Evolutionary conservation across 2,888 invertebrate species (phyloP).

Genomic region (Caenorhabditis angaria): DNA sequence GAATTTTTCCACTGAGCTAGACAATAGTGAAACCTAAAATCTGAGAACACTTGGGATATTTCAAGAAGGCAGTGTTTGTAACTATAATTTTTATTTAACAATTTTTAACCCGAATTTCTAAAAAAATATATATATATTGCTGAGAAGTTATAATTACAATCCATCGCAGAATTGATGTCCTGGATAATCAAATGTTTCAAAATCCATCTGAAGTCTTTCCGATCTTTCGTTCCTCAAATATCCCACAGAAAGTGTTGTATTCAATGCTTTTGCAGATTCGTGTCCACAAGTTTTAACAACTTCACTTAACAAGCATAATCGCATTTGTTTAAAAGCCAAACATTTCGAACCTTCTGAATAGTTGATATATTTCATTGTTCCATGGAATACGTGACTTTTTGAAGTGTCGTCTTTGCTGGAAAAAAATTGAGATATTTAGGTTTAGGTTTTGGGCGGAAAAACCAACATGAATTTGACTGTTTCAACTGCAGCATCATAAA

Average conservation of each 20-base stretch:
- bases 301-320: slow-evolving; percentile 42
- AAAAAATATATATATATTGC: not conserved
- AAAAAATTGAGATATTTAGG: not conserved
- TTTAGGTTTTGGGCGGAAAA: not conserved
- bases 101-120: slow-evolving; percentile 18
- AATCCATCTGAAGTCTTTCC: slow-evolving; percentile 52
- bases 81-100: slow-evolving; percentile 15
- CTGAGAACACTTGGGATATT: no score
- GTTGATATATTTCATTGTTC: slow-evolving; percentile 43
- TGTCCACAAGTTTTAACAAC: slow-evolving; percentile 40
- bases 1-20: no score
- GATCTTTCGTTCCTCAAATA: slow-evolving; percentile 49
- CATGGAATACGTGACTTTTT: slow-evolving; percentile 30
- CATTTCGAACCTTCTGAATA: slow-evolving; percentile 44
- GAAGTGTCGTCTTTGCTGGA: slow-evolving; percentile 11
- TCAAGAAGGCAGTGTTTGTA: no score
- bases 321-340: slow-evolving; percentile 46
- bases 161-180: slow-evolving; percentile 40
- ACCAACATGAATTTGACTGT: slow-evolving; percentile 37
- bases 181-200: slow-evolving; percentile 50
- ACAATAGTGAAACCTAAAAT: no score
- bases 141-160: slow-evolving; percentile 6
- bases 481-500: slow-evolving; percentile 46
- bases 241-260: slow-evolving; percentile 49
- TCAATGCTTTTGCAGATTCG: slow-evolving; percentile 46